phyloP scores from a whole-genome alignment of 2,888 invertebrate species.

The Leptinotarsa rubiginosa region DNA sequence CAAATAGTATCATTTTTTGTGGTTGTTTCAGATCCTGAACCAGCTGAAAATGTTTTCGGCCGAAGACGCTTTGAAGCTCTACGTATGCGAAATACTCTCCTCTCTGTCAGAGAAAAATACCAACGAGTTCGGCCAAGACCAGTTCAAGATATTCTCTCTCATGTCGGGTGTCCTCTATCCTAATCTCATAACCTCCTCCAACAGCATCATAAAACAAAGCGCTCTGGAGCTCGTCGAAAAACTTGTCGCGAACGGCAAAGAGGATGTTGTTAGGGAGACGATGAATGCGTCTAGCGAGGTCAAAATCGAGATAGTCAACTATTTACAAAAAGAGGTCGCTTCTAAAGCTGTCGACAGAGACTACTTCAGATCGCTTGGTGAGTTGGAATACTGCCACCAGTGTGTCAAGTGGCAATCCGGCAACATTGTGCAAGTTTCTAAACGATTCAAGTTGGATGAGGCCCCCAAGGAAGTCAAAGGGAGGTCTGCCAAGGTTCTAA shows the following conservation, averaged over 20 bases:
- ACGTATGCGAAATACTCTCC: slow-evolving; percentile 30
- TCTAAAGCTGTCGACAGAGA: slow-evolving; percentile 20
- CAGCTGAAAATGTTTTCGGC: slow-evolving; percentile 41
- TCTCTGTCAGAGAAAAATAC: slow-evolving; percentile 28
- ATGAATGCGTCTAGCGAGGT: slow-evolving; percentile 21
- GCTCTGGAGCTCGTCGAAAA: slow-evolving; percentile 36
- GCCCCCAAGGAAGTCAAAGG: background rate
- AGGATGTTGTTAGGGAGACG: slow-evolving; percentile 33
- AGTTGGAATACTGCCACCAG: slow-evolving; percentile 30
- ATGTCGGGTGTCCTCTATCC: slow-evolving; percentile 31
- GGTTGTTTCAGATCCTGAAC: slow-evolving; percentile 47
- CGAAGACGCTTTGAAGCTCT: slow-evolving; percentile 33
- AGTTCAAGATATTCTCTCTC: slow-evolving; percentile 25
- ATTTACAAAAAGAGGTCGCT: slow-evolving; percentile 32
- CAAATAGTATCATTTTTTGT: background rate
- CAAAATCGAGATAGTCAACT: slow-evolving; percentile 28
- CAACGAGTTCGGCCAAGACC: slow-evolving; percentile 35
- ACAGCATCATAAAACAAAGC: slow-evolving; percentile 38
- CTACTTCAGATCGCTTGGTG: slow-evolving; percentile 36
- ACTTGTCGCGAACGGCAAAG: slow-evolving; percentile 32
- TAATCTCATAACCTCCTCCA: slow-evolving; percentile 23
- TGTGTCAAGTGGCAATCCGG: slow-evolving; percentile 38
- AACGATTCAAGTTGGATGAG: slow-evolving; percentile 30
- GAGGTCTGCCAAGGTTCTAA: background rate
- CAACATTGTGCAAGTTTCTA: background rate